These are phyloP conservation scores for Podotricha telesiphe DNA, from an alignment of 2,888 invertebrate genomes.

Conservation along the genomic window DNA sequence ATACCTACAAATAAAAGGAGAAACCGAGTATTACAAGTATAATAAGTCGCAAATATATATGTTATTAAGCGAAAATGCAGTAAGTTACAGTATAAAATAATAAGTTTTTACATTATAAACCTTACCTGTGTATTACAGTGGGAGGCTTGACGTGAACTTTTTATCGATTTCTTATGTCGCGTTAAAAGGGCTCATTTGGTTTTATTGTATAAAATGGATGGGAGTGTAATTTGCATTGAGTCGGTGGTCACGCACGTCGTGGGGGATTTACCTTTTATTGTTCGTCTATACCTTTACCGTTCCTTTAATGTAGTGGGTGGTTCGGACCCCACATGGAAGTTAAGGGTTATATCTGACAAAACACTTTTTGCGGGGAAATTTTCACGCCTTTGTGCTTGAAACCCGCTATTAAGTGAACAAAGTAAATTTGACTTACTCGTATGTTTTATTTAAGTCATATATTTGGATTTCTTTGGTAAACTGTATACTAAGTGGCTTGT, in stretches of 20 bases:
- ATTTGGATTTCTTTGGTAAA: background rate
- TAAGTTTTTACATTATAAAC: slow-evolving; percentile 13
- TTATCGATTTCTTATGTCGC: slow-evolving; percentile 79
- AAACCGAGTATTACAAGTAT: no score
- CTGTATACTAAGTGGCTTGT: background rate
- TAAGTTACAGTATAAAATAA: background rate
- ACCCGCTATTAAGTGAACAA: slow-evolving; percentile 37
- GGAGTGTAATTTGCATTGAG: slow-evolving; percentile 81
- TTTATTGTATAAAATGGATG: slow-evolving; percentile 81
- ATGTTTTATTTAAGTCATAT: slow-evolving; percentile 19
- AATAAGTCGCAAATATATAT: no score
- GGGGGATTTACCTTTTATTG: slow-evolving; percentile 72
- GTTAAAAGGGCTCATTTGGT: slow-evolving; percentile 82
- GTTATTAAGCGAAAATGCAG: background rate
- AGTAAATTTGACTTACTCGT: slow-evolving; percentile 31
- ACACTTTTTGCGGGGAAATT: slow-evolving; percentile 42
- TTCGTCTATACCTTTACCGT: slow-evolving; percentile 66
- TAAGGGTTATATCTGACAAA: slow-evolving; percentile 44
- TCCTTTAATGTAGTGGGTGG: slow-evolving; percentile 64
- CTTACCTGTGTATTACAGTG: slow-evolving; percentile 33
- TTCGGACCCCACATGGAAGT: slow-evolving; percentile 51
- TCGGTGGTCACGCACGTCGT: slow-evolving; percentile 76
- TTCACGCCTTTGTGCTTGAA: slow-evolving; percentile 40
- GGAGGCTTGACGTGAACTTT: slow-evolving; percentile 56
- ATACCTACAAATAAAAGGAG: background rate